phyloP scores from a whole-genome alignment of 2,888 invertebrate species.

The Morpho achilles region DNA sequence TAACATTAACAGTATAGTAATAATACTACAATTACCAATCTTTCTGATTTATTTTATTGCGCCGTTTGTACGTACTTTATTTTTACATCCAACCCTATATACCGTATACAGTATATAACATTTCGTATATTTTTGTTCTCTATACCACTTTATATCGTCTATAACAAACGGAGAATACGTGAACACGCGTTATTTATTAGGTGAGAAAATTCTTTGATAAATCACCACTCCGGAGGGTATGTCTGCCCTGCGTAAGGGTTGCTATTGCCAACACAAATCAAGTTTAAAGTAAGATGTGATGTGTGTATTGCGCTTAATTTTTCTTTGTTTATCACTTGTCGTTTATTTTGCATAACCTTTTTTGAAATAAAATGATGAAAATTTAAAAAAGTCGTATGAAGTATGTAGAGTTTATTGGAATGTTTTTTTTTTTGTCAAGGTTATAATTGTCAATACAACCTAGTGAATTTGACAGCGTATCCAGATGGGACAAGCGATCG shows the following conservation, averaged over 20 bases:
- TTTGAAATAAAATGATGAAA: neutral
- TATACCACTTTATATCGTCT: constrained; percentile 31
- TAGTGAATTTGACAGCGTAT: too few species aligned
- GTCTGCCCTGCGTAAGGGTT: constrained; percentile 32
- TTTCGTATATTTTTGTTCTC: neutral
- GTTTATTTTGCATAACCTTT: constrained; percentile 4
- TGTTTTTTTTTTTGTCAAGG: too few species aligned
- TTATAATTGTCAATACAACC: too few species aligned
- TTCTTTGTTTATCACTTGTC: constrained; percentile 13
- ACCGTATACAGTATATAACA: too few species aligned
- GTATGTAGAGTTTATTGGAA: too few species aligned
- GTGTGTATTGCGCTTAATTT: constrained; percentile 17
- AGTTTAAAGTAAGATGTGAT: constrained; percentile 22
- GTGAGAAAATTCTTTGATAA: constrained; percentile 39
- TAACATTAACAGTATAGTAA: too few species aligned
- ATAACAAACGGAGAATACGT: constrained; percentile 32
- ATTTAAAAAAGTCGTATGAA: neutral
- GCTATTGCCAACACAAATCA: constrained; percentile 31
- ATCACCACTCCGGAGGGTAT: constrained; percentile 37
- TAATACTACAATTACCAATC: too few species aligned
- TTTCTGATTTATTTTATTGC: too few species aligned
- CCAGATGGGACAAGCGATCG: too few species aligned
- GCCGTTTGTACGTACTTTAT: too few species aligned
- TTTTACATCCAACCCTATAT: too few species aligned
- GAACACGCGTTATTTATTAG: constrained; percentile 27